These are phyloP conservation scores for Sceloporus undulatus DNA, from an alignment of 2,113 vertebrate genomes.

Conservation along the genomic window DNA sequence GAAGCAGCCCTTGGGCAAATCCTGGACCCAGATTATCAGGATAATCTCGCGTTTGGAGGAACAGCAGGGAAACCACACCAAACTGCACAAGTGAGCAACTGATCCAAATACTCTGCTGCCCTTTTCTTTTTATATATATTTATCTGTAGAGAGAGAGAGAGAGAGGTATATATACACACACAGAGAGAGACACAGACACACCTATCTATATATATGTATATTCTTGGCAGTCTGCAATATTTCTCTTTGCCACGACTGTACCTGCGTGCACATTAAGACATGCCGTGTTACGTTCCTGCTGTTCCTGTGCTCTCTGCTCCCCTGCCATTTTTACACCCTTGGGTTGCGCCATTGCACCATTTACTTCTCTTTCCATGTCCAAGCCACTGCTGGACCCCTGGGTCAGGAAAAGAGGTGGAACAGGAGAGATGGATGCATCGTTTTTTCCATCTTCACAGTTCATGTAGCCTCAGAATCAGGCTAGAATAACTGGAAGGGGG, in stretches of 20 bases:
- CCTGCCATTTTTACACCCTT: no score
- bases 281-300: no score
- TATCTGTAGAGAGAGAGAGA: neutral
- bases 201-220: neutral
- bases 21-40: neutral
- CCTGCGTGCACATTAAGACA: neutral
- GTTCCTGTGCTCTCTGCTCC: neutral
- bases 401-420: no score
- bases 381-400: no score
- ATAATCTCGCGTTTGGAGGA: neutral
- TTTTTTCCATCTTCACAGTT: no score
- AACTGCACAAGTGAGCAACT: constrained; percentile 3
- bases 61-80: neutral
- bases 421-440: no score
- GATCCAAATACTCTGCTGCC: neutral
- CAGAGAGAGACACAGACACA: neutral
- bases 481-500: neutral
- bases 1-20: neutral
- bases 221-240: neutral
- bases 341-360: no score
- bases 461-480: neutral
- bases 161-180: neutral
- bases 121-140: neutral
- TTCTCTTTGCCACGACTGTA: neutral
- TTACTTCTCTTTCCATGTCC: no score